Base-by-base conservation (phyloP, 1,140 invertebrate species). In the Brachionus calyciflorus region DNA sequence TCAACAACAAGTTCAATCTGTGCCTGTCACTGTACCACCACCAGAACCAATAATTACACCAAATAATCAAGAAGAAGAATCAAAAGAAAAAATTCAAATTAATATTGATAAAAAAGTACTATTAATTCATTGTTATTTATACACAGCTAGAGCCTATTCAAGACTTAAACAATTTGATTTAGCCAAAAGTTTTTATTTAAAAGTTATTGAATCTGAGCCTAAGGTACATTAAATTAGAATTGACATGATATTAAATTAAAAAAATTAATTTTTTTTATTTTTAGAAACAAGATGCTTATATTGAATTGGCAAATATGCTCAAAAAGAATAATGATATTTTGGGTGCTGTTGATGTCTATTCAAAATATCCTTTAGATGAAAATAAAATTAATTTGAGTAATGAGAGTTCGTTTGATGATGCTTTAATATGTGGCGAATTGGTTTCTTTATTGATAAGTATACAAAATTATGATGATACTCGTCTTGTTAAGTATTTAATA, bases 311-410 rank as follows among this genome's bases (percentile, higher is more conserved):
- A 19, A 51, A 12, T 37, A 73, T 73, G 69, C 51, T 51, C 1
- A 73, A 73, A 41, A 37, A 73, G 21, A 73, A 51, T 73, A 55
- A 55, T 41, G 51, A 73, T 49, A 30, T 55, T 21, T 37, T 73
- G 69, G 69, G 51, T 21, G 69, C 69, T 51, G 51, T 73, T 10
- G 69, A 73, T n/a, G 69, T 55, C 2, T 73, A 73, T 24, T 73
- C 46, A 33, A 49, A 51, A 14, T 73, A 51, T 73, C 69, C 69
- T n/a, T n/a, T n/a, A n/a, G n/a, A n/a, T n/a, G n/a, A n/a, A n/a
- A n/a, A n/a, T n/a, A n/a, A n/a, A n/a, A n/a, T n/a, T n/a, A n/a
- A n/a, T n/a, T n/a, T n/a, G n/a, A n/a, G n/a, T n/a, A n/a, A n/a
- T n/a, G n/a, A n/a, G n/a, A n/a, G n/a, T n/a, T n/a, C n/a, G n/a